Evolutionary conservation across 2,113 vertebrate species (phyloP).

Genomic region (Atractosteus spatula): DNA sequence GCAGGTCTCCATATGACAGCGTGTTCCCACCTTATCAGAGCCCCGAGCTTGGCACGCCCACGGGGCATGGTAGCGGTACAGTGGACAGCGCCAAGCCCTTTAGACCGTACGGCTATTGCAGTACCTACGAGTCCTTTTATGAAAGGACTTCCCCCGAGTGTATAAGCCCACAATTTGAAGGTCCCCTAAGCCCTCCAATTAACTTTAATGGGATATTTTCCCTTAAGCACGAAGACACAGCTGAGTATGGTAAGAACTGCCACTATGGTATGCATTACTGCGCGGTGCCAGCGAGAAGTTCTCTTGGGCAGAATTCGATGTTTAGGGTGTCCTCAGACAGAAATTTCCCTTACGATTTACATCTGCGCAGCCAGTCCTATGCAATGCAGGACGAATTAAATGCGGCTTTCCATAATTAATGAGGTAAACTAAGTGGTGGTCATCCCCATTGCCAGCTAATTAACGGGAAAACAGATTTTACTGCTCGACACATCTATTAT

Average conservation of each 20-base stretch:
- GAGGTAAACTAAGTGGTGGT: conserved; percentile 40
- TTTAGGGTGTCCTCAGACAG: conserved; percentile 93
- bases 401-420: conserved; percentile 93
- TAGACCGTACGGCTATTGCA: conserved; percentile 90
- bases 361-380: conserved; percentile 93
- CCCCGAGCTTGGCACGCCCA: conserved; percentile 81
- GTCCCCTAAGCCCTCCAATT: conserved; percentile 90
- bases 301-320: conserved; percentile 89
- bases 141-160: conserved; percentile 90
- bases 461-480: conserved; percentile 27
- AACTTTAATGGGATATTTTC: conserved; percentile 99
- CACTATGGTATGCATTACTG: conserved; percentile 97
- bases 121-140: conserved; percentile 90
- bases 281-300: conserved; percentile 85
- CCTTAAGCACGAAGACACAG: conserved; percentile 93
- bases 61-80: conserved; percentile 78
- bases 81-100: conserved; percentile 85
- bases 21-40: conserved; percentile 87
- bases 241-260: conserved; percentile 91
- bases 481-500: conserved; percentile 32
- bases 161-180: conserved; percentile 89
- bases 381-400: conserved; percentile 94
- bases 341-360: conserved; percentile 96
- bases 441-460: conserved; percentile 30
- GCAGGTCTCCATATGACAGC: conserved; percentile 82